Conservation (phyloP, 2,113 vertebrate genomes). For the Todiramphus chloris region DNA sequence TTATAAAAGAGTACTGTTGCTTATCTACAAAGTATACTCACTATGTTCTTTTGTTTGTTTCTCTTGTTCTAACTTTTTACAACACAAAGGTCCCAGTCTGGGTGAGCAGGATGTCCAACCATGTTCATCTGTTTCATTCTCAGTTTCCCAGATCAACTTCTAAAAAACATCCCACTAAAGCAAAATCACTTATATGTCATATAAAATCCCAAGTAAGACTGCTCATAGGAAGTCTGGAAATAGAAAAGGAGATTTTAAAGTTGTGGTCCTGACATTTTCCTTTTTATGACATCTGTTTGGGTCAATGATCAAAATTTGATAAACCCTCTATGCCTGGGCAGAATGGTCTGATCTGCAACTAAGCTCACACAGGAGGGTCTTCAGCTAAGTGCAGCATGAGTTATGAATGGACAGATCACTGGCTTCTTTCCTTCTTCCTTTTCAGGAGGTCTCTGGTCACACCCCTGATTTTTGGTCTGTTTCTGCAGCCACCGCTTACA, state of each 20-base stretch:
- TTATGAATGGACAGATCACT: neutral
- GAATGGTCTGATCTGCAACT: neutral
- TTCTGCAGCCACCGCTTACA: neutral
- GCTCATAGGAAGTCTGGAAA: neutral
- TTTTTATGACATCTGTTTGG: neutral
- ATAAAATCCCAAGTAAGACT: neutral
- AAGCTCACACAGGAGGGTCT: rapidly evolving
- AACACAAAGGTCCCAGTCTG: neutral
- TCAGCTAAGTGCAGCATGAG: rapidly evolving
- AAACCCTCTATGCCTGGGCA: neutral
- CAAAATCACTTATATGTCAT: neutral
- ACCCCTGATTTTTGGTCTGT: neutral
- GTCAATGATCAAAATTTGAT: neutral
- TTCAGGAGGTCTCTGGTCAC: conserved; percentile 31
- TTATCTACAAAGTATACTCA: neutral
- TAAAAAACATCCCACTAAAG: neutral
- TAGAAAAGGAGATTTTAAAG: neutral
- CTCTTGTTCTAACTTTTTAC: neutral
- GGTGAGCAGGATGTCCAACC: neutral
- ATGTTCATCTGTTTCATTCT: neutral
- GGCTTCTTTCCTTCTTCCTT: neutral
- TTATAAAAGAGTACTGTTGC: neutral
- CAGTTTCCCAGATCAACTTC: neutral
- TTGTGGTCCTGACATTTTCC: neutral
- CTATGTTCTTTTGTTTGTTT: neutral